A percentile compares a stretch with the other conserved stretches of the same genome.
Evolutionary conservation across 2,113 vertebrate species (phyloP).

Genomic region (Orcinus orca): DNA sequence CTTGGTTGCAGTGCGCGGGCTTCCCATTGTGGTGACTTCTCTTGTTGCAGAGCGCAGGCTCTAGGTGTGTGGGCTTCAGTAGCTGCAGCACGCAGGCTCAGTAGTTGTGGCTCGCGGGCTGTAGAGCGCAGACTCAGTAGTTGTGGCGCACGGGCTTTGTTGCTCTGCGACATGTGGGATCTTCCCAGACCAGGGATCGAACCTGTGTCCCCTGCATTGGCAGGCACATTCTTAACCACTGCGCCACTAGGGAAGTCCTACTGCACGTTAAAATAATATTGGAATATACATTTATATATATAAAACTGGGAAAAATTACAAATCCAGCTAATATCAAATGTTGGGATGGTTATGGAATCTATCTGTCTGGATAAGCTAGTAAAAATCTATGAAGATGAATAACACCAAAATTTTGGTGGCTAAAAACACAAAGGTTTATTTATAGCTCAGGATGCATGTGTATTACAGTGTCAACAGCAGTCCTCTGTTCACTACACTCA

Average conservation of each 20-base stretch:
- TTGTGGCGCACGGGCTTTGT: no score
- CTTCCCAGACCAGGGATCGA: no score
- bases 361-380: not conserved
- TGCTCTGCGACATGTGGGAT: no score
- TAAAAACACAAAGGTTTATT: not conserved
- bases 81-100: no score
- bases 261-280: not conserved
- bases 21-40: no score
- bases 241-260: no score
- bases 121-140: no score
- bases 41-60: no score
- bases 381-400: not conserved
- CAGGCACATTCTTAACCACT: no score
- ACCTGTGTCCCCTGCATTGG: no score
- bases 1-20: accelerated
- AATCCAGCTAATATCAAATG: not conserved
- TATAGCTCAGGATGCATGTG: not conserved
- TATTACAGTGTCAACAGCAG: not conserved
- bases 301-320: not conserved
- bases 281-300: not conserved
- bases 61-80: no score
- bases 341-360: not conserved
- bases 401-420: not conserved
- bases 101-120: no score
- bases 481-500: not conserved